Conservation (phyloP, 2,797 vertebrate genomes). For the Periparus ater region DNA sequence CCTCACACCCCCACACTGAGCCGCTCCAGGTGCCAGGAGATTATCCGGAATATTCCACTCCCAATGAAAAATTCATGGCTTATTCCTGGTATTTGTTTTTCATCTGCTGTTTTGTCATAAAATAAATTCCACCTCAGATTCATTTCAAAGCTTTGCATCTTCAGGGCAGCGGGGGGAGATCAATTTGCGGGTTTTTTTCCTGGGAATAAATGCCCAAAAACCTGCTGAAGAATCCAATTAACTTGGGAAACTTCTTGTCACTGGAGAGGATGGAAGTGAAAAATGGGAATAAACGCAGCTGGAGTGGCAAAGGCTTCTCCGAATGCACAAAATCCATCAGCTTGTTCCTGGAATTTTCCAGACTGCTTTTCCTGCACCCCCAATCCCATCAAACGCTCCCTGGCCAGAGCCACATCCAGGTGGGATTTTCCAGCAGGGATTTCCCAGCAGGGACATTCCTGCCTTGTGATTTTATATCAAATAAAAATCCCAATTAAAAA, state of each 20-base stretch:
- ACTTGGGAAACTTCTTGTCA: not conserved
- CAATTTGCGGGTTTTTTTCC: not conserved
- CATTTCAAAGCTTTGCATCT: not conserved
- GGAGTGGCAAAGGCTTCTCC: not conserved
- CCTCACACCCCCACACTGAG: accelerated
- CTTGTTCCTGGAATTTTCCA: not conserved
- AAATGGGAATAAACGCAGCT: not conserved
- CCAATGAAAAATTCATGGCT: not conserved
- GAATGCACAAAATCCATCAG: accelerated
- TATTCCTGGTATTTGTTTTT: constrained; percentile 22
- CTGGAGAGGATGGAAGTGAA: not conserved
- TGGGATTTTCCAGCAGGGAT: not conserved
- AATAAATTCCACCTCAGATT: not conserved
- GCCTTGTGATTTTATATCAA: accelerated
- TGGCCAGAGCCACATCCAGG: accelerated
- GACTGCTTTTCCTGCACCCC: not conserved
- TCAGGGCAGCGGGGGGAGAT: not conserved
- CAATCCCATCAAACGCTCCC: not conserved
- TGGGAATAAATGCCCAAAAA: not conserved
- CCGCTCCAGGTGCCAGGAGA: not conserved
- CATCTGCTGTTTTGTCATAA: not conserved
- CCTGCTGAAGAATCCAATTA: not conserved
- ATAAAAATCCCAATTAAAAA: not conserved
- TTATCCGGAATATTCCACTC: not conserved
- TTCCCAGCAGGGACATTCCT: not conserved